Evolutionary conservation across 2,888 invertebrate species (phyloP), one percentile per base, ranked within the genome.

Genomic region (Lathronympha strigana): DNA sequence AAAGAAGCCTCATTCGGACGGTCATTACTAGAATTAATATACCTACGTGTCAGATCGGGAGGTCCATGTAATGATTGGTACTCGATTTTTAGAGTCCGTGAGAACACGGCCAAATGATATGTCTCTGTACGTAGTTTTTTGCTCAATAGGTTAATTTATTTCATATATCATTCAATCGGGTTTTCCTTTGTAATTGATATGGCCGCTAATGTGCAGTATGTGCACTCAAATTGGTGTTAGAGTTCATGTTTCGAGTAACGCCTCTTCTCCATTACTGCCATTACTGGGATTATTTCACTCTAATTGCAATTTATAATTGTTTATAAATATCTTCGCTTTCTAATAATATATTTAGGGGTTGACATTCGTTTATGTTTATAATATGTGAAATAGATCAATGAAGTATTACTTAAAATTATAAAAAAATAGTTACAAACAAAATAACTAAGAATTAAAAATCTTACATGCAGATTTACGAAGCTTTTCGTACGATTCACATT

Each of bases 21-120:
- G 89, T 90, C 90, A 91, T 92, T 91, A 91, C 79, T 86, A 79
- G 91, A 89, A 92, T 92, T 91, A 92, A 92, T 92, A 90, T 88
- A 88, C 82, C 88, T 90, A 91, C 91, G 91, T 91, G 91, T 86
- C 77, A 87, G 91, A 85, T 91, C 91, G 83, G 84, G 82, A 89
- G 90, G 89, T 89, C 80, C 77, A 72, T 68, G 71, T 89, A 90
- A 90, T 90, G 83, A 88, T 83, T 78, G 82, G 75, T 81, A 84
- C 80, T 80, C 79, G 82, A 85, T 86, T 90, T 90, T 90, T 90
- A 81, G 79, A 77, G 80, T 79, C 81, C 90, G 91, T 90, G 91
- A 90, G 91, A 91, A 90, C 82, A 80, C 73, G 72, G 72, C 75
- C 79, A 84, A 87, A 89, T 89, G 81, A 88, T 88, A 87, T 87